Conservation (phyloP, 2,797 vertebrate species). For the Simalia tracyae region DNA sequence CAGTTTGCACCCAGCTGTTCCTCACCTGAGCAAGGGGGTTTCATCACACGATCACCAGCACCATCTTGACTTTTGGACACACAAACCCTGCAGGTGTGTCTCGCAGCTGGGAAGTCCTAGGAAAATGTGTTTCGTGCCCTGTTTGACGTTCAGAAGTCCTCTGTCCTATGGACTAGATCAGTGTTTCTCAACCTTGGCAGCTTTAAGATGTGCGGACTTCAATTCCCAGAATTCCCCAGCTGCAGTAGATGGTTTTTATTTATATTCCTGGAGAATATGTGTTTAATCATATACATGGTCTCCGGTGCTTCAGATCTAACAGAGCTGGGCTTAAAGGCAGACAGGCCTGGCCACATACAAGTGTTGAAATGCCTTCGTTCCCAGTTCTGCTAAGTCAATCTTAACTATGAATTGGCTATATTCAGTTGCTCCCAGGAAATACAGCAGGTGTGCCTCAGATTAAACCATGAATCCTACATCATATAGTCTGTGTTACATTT, state of each 20-base stretch:
- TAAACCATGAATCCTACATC: not conserved
- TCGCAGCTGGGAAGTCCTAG: not conserved
- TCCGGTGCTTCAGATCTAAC: not conserved
- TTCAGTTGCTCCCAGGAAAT: not conserved
- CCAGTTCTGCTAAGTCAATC: not conserved
- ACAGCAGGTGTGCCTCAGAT: not conserved
- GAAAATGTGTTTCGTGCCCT: not conserved
- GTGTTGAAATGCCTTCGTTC: not conserved
- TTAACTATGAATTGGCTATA: not conserved
- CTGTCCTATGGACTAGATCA: not conserved
- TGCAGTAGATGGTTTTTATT: not conserved
- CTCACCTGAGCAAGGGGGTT: not conserved
- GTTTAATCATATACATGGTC: not conserved
- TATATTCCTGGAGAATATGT: not conserved
- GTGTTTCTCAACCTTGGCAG: too few relatives aligned
- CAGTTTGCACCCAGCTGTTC: not conserved
- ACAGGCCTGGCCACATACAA: not conserved
- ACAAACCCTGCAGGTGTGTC: not conserved
- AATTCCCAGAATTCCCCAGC: not conserved
- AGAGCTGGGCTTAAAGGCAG: not conserved
- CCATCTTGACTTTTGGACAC: not conserved
- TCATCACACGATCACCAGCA: not conserved
- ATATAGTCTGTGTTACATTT: constrained; percentile 8
- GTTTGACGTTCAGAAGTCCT: not conserved
- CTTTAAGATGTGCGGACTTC: too few relatives aligned